These are phyloP conservation scores for Rhogogaster chlorosoma DNA, from an alignment of 2,888 invertebrate genomes.

Conservation along the genomic window DNA sequence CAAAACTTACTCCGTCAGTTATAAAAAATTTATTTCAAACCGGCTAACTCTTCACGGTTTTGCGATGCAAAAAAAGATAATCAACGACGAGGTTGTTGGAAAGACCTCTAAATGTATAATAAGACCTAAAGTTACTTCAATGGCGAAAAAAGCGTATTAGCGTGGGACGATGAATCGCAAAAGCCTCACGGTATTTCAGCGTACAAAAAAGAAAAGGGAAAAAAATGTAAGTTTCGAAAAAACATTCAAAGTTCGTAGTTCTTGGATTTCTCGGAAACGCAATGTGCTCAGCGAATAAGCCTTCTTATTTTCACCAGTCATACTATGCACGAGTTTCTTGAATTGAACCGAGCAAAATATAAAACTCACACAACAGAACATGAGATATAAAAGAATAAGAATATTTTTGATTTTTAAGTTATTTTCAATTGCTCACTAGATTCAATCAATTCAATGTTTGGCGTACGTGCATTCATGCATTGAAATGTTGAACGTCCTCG, in stretches of 20 bases:
- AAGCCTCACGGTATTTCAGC: not conserved
- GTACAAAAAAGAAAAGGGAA: not conserved
- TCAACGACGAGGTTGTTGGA: not conserved
- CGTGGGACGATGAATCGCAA: not conserved
- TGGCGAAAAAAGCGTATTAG: not conserved
- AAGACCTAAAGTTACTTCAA: not conserved
- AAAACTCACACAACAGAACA: not conserved
- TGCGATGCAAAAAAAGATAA: not conserved
- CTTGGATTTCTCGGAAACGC: not conserved
- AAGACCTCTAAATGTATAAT: not conserved
- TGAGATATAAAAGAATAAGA: not conserved
- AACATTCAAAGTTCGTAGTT: not conserved
- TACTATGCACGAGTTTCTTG: not conserved
- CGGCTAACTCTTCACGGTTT: not conserved
- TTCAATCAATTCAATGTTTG: not conserved
- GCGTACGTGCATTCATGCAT: slow-evolving; percentile 19
- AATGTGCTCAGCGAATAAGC: not conserved
- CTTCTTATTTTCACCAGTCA: not conserved
- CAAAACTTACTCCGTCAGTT: not conserved
- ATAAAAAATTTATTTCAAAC: not conserved
- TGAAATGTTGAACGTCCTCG: not conserved
- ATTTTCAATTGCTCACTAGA: not conserved
- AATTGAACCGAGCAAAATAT: not conserved
- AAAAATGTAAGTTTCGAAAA: not conserved
- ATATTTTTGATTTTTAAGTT: not conserved